phyloP scores from a whole-genome alignment of 2,888 invertebrate species.

The Tenthredo notha region DNA sequence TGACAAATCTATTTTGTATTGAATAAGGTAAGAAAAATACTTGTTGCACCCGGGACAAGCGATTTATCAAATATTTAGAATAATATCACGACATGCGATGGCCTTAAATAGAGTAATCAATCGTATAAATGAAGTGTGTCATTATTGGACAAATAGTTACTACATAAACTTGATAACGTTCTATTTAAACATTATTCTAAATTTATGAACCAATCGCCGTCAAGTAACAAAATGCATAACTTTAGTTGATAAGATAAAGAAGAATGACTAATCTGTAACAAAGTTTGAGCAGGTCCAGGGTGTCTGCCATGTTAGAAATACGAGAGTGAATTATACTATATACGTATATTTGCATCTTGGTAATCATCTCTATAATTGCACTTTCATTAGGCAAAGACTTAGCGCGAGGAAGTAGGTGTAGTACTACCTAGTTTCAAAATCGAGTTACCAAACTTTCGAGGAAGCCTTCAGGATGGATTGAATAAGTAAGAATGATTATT shows the following conservation, averaged over 20 bases:
- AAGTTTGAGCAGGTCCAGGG: slow-evolving; percentile 29
- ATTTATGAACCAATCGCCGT: neutral
- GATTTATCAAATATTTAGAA: slow-evolving; percentile 9
- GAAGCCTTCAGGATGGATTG: neutral
- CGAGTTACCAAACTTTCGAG: slow-evolving; percentile 46
- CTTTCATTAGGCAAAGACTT: slow-evolving; percentile 46
- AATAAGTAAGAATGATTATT: slow-evolving; percentile 41
- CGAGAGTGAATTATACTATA: neutral
- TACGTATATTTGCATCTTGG: slow-evolving; percentile 33
- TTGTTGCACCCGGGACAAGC: slow-evolving; percentile 13
- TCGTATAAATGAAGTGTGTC: slow-evolving; percentile 18
- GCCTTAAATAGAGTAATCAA: neutral
- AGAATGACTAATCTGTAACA: slow-evolving; percentile 8
- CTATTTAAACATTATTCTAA: neutral
- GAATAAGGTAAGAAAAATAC: neutral
- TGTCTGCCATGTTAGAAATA: neutral
- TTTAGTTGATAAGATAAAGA: slow-evolving; percentile 26
- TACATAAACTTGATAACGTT: slow-evolving; percentile 11
- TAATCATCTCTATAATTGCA: slow-evolving; percentile 52
- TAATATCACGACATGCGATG: neutral
- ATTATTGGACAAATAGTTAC: slow-evolving; percentile 1
- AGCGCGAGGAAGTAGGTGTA: slow-evolving; percentile 11
- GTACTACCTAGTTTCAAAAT: slow-evolving; percentile 39
- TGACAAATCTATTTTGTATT: neutral
- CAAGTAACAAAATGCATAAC: slow-evolving; percentile 17